A percentile compares a stretch with the other conserved stretches of the same genome.
Evolutionary conservation across 2,888 invertebrate species (phyloP).

Genomic region (Sphecodes monilicornis): DNA sequence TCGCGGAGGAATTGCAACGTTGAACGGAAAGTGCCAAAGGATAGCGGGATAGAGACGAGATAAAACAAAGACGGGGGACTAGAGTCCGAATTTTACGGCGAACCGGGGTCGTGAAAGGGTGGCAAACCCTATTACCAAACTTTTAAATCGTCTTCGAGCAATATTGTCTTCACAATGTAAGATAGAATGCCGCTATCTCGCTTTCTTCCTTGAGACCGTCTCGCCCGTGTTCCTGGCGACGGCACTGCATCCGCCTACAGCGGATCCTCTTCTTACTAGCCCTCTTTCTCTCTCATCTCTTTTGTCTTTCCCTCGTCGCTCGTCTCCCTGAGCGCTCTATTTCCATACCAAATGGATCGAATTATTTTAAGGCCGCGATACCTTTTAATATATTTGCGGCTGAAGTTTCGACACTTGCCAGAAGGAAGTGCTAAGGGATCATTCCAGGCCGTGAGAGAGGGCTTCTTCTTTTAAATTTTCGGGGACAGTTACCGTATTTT

Average conservation of each 20-base stretch:
- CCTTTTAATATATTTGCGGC: constrained; percentile 28
- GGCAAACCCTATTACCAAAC: constrained; percentile 72
- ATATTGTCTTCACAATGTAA: constrained; percentile 73
- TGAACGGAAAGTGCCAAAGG: constrained; percentile 23
- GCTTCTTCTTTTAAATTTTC: background rate
- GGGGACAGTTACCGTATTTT: background rate
- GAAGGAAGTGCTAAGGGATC: background rate
- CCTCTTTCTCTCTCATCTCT: constrained; percentile 16
- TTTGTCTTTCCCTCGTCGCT: constrained; percentile 30
- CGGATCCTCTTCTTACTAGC: background rate
- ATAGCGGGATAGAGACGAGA: constrained; percentile 25
- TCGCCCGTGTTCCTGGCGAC: constrained; percentile 23
- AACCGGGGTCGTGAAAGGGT: constrained; percentile 45
- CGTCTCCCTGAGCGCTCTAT: constrained; percentile 4
- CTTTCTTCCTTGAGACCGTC: constrained; percentile 23
- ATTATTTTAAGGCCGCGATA: constrained; percentile 44
- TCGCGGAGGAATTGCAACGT: constrained; percentile 10
- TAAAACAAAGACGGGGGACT: constrained; percentile 5
- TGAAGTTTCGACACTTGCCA: background rate
- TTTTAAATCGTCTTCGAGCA: constrained; percentile 75
- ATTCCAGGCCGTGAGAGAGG: background rate
- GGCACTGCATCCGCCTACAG: constrained; percentile 23
- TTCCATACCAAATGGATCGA: constrained; percentile 57
- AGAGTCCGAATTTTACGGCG: constrained; percentile 22
- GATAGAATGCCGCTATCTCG: constrained; percentile 67